Base-by-base conservation (phyloP, 2,888 invertebrate genomes). In the Selenia dentaria region DNA sequence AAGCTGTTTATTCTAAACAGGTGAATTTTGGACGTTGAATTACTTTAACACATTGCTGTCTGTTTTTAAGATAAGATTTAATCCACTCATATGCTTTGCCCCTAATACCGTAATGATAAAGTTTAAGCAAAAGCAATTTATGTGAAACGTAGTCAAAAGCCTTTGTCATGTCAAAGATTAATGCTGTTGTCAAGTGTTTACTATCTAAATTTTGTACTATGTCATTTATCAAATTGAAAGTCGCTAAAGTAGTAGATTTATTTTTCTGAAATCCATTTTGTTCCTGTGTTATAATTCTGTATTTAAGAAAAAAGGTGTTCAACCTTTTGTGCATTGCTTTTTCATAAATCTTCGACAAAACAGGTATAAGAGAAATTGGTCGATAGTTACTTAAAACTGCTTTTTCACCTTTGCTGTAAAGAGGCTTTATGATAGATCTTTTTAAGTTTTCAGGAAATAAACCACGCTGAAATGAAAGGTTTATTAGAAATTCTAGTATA, bases 71-170 rank as follows among this genome's bases (percentile, higher is more conserved):
- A 11, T 26, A 26, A 9, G 2, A 2, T 9, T 26, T 2, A 10
- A 26, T 9, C 26, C 26, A 26, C 3, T 9, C 9, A 3, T 4
- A 6, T 5, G 27, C 13, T 5, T 11, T 5, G 1, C 13, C 25
- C 4, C 10, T n/a, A 4, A 25, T 25, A 2, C 25, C 25, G 9
- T 25, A 25, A n/a, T 25, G n/a, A 9, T 25, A 2, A n/a, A 25
- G 9, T 25, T 25, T 25, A 9, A 3, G 12, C 1, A 28, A 6
- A 1, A 31, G 6, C n/a, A 31, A 9, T 9, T 8, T 16, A 9
- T 31, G 29, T 2, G 29, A 31, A 6, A 31, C 29, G 16, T 16
- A 31, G 9, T 31, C 29, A 16, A 31, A 31, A 2, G 29, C 29
- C 3, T 16, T 14, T n/a, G 16, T 16, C 29, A 31, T 31, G n/a